Conservation (phyloP, 2,113 vertebrate species). For the Eonycteris spelaea region DNA sequence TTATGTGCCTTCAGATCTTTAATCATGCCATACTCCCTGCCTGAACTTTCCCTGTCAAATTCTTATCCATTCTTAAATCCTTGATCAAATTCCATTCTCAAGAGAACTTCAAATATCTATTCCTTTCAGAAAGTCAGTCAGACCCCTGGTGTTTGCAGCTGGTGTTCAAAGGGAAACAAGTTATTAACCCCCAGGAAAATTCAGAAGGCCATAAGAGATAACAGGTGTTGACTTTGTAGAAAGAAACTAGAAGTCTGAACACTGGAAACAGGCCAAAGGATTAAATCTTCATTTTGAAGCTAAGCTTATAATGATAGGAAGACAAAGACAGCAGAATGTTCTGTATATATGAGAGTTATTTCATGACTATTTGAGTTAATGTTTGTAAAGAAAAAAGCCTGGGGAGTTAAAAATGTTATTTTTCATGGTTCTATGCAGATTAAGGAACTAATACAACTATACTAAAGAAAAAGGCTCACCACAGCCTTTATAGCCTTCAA, state of each 20-base stretch:
- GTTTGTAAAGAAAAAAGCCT: background rate
- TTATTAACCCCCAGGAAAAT: background rate
- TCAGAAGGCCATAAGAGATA: background rate
- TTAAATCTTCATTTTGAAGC: background rate
- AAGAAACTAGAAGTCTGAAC: slow-evolving; percentile 1
- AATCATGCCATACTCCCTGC: background rate
- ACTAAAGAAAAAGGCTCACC: background rate
- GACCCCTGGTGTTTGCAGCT: background rate
- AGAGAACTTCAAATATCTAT: slow-evolving; percentile 10
- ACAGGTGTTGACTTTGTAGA: background rate
- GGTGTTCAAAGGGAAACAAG: slow-evolving; percentile 16
- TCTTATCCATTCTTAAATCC: slow-evolving; percentile 8
- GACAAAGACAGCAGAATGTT: background rate
- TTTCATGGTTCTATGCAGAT: background rate
- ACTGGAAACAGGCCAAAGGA: slow-evolving; percentile 33
- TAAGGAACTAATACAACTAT: background rate
- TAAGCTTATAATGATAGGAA: background rate
- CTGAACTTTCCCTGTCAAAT: background rate
- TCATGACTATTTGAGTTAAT: background rate
- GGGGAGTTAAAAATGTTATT: background rate
- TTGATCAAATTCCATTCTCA: background rate
- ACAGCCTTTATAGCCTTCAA: background rate
- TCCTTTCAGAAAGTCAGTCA: background rate
- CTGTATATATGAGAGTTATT: background rate
- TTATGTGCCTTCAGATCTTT: background rate